Percentiles rank a stretch among this genome's conserved stretches.
phyloP scores from a whole-genome alignment of 2,113 vertebrate genomes.

The Chaetorhynchus papuensis region DNA sequence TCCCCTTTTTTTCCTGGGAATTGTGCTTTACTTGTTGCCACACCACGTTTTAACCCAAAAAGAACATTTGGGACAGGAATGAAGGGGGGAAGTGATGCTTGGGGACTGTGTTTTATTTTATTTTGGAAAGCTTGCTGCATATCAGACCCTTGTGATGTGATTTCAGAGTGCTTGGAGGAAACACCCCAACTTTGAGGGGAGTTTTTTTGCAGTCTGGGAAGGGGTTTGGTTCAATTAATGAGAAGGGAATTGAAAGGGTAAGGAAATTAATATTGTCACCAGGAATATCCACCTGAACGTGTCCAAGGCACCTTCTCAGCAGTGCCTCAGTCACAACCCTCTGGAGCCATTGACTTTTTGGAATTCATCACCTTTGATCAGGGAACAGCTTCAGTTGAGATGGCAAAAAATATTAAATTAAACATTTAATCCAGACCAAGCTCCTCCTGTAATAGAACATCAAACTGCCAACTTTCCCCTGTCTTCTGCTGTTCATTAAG shows the following conservation, averaged over 20 bases:
- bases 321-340: background rate
- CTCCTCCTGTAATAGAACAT: background rate
- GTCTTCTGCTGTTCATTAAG: background rate
- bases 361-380: background rate
- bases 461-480: background rate
- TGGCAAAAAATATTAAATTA: background rate
- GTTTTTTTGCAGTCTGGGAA: fast-evolving
- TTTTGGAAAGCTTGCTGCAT: background rate
- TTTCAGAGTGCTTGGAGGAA: background rate
- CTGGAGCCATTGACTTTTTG: background rate
- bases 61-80: fast-evolving
- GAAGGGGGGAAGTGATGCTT: fast-evolving
- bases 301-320: background rate
- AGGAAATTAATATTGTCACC: background rate
- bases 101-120: background rate
- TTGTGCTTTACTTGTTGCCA: background rate
- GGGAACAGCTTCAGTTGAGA: background rate
- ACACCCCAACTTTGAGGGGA: background rate
- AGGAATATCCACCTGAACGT: background rate
- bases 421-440: background rate
- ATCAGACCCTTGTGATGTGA: background rate
- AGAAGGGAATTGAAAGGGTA: background rate
- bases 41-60: background rate
- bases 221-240: background rate
- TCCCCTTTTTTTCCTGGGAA: background rate